These are phyloP conservation scores for Sebastes oblongus DNA, from an alignment of 2,797 vertebrate genomes.

Conservation along the genomic window DNA sequence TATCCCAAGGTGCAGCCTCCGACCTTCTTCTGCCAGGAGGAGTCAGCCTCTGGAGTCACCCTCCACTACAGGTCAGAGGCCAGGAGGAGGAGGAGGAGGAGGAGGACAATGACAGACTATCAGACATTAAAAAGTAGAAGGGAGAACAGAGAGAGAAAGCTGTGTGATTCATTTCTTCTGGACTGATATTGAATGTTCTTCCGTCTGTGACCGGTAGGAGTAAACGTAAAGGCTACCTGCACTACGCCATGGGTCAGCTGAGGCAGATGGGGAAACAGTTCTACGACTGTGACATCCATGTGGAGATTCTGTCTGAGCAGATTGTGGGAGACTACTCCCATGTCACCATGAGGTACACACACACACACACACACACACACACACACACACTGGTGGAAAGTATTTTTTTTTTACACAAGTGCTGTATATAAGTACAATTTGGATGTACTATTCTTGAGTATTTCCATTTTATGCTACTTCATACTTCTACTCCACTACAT, in stretches of 20 bases:
- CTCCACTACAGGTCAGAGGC: slow-evolving; percentile 80
- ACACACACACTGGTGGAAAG: neutral
- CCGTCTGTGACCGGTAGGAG: slow-evolving; percentile 66
- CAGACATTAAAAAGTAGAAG: neutral
- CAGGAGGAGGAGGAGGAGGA: neutral
- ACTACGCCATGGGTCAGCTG: slow-evolving; percentile 85
- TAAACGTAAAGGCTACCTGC: slow-evolving; percentile 82
- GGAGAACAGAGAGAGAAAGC: neutral
- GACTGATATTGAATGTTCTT: neutral
- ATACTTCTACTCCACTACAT: too few relatives aligned
- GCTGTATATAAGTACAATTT: neutral
- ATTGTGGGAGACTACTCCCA: slow-evolving; percentile 84
- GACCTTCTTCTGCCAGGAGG: slow-evolving; percentile 85
- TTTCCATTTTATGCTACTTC: neutral
- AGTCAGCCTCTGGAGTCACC: slow-evolving; percentile 82
- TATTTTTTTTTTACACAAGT: neutral
- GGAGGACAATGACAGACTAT: neutral
- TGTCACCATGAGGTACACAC: slow-evolving; percentile 81
- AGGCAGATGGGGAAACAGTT: slow-evolving; percentile 85
- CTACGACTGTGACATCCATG: slow-evolving; percentile 83
- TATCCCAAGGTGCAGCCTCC: slow-evolving; percentile 84
- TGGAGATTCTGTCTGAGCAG: slow-evolving; percentile 84
- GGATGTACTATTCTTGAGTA: neutral
- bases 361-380: slow-evolving; percentile 3
- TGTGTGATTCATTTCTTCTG: neutral